phyloP scores from a whole-genome alignment of 2,888 invertebrate genomes.

The Alloscopus bannaensis region DNA sequence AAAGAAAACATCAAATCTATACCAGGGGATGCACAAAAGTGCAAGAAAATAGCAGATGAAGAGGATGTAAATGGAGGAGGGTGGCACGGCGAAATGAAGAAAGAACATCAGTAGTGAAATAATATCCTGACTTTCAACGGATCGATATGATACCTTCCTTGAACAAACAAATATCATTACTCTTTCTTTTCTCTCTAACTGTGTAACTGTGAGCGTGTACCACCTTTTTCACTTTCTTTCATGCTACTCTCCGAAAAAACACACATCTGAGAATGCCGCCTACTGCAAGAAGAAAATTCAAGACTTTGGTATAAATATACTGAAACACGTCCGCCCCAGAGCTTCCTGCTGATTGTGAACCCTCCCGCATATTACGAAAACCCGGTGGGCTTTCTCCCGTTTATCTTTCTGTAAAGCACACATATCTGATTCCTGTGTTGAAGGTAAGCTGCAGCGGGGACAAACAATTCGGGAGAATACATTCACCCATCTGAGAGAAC shows the following conservation, averaged over 20 bases:
- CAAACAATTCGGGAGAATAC: background rate
- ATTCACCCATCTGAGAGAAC: too few species aligned
- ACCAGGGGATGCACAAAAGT: conserved; percentile 47
- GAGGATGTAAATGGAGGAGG: conserved; percentile 42
- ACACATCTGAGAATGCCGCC: conserved; percentile 29
- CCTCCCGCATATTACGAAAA: conserved; percentile 31
- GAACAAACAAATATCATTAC: conserved; percentile 58
- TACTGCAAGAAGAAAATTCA: conserved; percentile 12
- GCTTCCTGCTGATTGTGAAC: conserved; percentile 26
- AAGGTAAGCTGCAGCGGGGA: conserved; percentile 11
- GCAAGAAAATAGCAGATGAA: conserved; percentile 33
- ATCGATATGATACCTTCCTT: conserved; percentile 60
- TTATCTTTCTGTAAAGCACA: conserved; percentile 9
- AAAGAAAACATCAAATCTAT: too few species aligned
- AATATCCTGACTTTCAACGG: conserved; percentile 54
- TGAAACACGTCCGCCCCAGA: too few species aligned
- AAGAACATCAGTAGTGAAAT: conserved; percentile 38
- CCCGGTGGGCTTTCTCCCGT: conserved; percentile 5
- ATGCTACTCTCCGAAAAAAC: background rate
- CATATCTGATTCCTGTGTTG: conserved; percentile 18
- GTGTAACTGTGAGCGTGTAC: background rate
- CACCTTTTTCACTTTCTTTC: conserved; percentile 16
- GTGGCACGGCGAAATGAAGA: conserved; percentile 4
- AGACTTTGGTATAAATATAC: conserved; percentile 14
- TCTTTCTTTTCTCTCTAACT: conserved; percentile 15